Conservation (phyloP, 2,113 vertebrate species). For the Microtus oregoni region DNA sequence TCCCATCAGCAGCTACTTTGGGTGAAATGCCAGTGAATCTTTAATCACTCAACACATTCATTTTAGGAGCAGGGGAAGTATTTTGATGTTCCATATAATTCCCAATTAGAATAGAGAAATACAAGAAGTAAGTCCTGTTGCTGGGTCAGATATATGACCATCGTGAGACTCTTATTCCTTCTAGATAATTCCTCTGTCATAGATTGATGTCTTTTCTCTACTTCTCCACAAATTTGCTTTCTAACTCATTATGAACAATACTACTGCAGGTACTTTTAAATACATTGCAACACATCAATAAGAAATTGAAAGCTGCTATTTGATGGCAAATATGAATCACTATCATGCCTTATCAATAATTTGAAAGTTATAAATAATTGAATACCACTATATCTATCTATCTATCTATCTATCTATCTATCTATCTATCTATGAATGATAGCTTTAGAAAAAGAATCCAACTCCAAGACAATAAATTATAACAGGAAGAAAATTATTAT, state of each 20-base stretch:
- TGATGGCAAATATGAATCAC: background rate
- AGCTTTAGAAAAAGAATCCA: background rate
- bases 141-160: background rate
- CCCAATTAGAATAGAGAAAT: background rate
- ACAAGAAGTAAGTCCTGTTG: rapidly evolving
- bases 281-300: background rate
- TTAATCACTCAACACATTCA: background rate
- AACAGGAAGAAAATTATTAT: conserved; percentile 32
- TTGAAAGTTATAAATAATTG: background rate
- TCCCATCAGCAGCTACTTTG: background rate
- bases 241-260: background rate
- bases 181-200: rapidly evolving
- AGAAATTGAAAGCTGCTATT: background rate
- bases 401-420: no score
- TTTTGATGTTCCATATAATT: background rate
- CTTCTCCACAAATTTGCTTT: background rate
- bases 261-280: background rate
- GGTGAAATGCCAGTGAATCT: background rate
- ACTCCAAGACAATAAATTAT: background rate
- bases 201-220: background rate
- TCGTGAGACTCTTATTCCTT: background rate
- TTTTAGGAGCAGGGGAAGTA: background rate
- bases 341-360: background rate
- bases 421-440: no score
- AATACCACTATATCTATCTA: no score